Evolutionary conservation across 2,113 vertebrate genomes (phyloP), one percentile per base, ranked within the genome.

Genomic region (Scolopax mira): DNA sequence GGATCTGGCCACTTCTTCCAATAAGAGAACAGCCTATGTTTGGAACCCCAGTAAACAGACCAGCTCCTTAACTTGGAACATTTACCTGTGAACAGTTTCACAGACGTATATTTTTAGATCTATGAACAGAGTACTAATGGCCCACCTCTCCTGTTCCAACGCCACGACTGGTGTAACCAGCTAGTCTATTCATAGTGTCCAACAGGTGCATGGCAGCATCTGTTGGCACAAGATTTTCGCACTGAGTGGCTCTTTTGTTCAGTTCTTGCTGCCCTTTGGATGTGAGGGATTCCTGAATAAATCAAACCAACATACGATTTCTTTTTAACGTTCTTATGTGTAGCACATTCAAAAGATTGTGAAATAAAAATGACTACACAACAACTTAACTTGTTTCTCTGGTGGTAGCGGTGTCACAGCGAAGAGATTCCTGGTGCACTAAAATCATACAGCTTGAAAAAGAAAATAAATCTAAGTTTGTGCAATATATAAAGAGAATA

Each of bases 121-220:
- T 13, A 12, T 22, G 83, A 69, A 46, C 49, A 70, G 66, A 9
- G 65, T 49, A 67, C 69, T 81, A 89, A 74, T 46, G 79, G 30
- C 78, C 81, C 83, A 93, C 79, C 95, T 95, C 94, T 91, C 83
- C 74, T 16, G 35, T 85, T 91, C 88, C 95, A 95, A 81, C 8
- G 6, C 54, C 93, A 73, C 0, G 58, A 31, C 51, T 42, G 89
- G 16, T 13, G 65, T 85, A 79, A 89, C 13, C 85, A 84, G 67
- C 2, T 2, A 49, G 64, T 69, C 91, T 97, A 96, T 96, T 96
- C 54, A 55, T 35, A 46, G 91, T 5, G 31, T 44, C 87, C 13
- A 80, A 93, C 94, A 96, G 88, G 81, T 95, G 93, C 71, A 90
- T 28, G 51, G 27, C 28, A 94, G 85, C 93, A 96, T 71, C 94